Conservation (phyloP, 2,888 invertebrate species). For the Ochropacha duplaris region DNA sequence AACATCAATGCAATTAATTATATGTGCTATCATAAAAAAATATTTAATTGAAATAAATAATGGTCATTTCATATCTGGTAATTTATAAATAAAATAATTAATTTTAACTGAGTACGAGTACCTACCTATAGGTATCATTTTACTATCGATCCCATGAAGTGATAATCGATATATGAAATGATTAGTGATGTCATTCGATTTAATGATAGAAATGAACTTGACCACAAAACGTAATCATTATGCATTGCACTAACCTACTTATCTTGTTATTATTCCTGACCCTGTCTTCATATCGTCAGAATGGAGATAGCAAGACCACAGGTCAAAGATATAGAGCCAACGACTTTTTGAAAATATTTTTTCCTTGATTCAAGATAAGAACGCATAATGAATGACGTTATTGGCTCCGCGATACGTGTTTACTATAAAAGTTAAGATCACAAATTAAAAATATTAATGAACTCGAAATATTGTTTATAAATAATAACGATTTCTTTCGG, state of each 20-base stretch:
- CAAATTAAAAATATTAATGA: constrained; percentile 1
- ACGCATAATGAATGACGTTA: constrained; percentile 45
- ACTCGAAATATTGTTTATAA: neutral
- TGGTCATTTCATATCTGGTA: neutral
- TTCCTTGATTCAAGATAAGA: constrained; percentile 57
- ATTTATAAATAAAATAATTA: neutral
- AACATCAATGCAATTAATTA: constrained; percentile 4
- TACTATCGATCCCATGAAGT: constrained; percentile 5
- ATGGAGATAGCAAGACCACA: constrained; percentile 55
- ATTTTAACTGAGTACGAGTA: too few relatives aligned
- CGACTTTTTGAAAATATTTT: constrained; percentile 72
- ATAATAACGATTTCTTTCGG: neutral
- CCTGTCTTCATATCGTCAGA: constrained; percentile 60
- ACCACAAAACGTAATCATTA: constrained; percentile 58
- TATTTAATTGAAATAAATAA: constrained; percentile 26
- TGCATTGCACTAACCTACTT: constrained; percentile 71
- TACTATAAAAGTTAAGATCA: constrained; percentile 7
- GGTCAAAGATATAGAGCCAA: constrained; percentile 70
- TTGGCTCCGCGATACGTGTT: constrained; percentile 15
- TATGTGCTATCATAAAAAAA: constrained; percentile 18
- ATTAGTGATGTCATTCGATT: constrained; percentile 11
- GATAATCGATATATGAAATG: constrained; percentile 12
- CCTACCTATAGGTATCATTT: too few relatives aligned
- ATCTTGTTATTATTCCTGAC: constrained; percentile 65
- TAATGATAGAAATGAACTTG: constrained; percentile 66